Percentiles rank a stretch among this genome's conserved stretches.
phyloP scores from a whole-genome alignment of 2,888 invertebrate species.

The Apotomis turbidana region DNA sequence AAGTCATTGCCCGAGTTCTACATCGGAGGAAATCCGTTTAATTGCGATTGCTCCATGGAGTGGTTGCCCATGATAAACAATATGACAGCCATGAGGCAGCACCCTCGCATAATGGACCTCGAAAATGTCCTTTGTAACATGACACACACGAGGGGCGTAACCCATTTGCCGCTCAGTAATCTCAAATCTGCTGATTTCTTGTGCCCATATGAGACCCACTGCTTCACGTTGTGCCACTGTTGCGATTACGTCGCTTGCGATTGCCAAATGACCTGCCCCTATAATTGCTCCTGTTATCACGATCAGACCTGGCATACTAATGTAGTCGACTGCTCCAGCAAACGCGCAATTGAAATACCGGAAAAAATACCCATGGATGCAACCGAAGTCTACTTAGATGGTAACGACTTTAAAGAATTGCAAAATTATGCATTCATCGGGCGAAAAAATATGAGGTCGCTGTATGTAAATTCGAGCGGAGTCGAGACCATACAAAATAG shows the following conservation, averaged over 20 bases:
- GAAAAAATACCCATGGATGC: constrained; percentile 96
- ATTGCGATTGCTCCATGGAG: constrained; percentile 97
- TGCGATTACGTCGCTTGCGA: constrained; percentile 98
- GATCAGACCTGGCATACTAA: constrained; percentile 97
- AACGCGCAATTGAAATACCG: constrained; percentile 90
- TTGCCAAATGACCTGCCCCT: constrained; percentile 98
- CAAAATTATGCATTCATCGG: constrained; percentile 96
- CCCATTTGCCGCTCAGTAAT: constrained; percentile 89
- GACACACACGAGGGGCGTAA: constrained; percentile 91
- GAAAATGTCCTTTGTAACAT: constrained; percentile 94
- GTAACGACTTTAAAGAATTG: constrained; percentile 93
- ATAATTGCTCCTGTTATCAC: constrained; percentile 96
- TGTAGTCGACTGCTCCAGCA: constrained; percentile 94
- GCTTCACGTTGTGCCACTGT: constrained; percentile 96
- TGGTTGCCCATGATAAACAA: constrained; percentile 96
- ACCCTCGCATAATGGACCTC: constrained; percentile 94
- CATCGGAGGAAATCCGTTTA: constrained; percentile 96
- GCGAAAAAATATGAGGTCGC: constrained; percentile 93
- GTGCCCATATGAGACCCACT: constrained; percentile 95
- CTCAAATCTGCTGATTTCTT: constrained; percentile 93
- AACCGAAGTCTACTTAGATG: constrained; percentile 95
- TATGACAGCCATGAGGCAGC: constrained; percentile 91
- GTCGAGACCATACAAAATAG: constrained; percentile 94
- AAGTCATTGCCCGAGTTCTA: constrained; percentile 94
- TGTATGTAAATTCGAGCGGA: constrained; percentile 93